Evolutionary conservation across 2,113 vertebrate genomes (phyloP).

Genomic region (Oxyura jamaicensis): DNA sequence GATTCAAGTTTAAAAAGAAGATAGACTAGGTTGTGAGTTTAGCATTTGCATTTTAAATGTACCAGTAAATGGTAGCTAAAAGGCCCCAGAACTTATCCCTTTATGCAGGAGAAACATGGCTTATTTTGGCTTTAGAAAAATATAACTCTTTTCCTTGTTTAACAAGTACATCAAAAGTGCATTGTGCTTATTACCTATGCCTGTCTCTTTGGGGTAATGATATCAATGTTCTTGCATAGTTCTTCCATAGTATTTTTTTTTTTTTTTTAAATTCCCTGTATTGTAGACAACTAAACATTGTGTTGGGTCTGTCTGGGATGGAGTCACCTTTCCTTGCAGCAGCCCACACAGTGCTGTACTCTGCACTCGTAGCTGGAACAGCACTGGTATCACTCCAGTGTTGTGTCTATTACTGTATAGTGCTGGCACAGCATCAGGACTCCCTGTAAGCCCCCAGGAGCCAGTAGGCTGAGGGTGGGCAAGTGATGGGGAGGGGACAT

Average conservation of each 20-base stretch:
- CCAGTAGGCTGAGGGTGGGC: too few species aligned
- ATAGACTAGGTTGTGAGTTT: not conserved
- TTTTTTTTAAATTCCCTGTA: not conserved
- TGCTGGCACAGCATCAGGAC: too few species aligned
- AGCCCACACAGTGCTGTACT: too few species aligned
- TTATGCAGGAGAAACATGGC: not conserved
- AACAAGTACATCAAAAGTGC: not conserved
- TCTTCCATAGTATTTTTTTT: not conserved
- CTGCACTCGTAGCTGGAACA: too few species aligned
- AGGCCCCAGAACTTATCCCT: not conserved
- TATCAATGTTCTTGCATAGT: accelerated
- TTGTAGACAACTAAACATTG: not conserved
- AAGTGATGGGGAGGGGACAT: too few species aligned
- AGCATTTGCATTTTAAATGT: not conserved
- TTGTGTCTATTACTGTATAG: too few species aligned
- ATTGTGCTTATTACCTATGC: not conserved
- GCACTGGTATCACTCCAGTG: too few species aligned
- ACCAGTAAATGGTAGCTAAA: not conserved
- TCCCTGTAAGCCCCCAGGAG: too few species aligned
- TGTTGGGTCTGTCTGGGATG: too few species aligned
- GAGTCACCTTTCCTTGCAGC: too few species aligned
- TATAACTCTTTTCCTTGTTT: not conserved
- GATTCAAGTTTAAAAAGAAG: not conserved
- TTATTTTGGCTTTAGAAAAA: not conserved
- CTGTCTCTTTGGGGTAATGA: accelerated